Evolutionary conservation across 2,113 vertebrate genomes (phyloP).

Genomic region (Mesitornis unicolor): DNA sequence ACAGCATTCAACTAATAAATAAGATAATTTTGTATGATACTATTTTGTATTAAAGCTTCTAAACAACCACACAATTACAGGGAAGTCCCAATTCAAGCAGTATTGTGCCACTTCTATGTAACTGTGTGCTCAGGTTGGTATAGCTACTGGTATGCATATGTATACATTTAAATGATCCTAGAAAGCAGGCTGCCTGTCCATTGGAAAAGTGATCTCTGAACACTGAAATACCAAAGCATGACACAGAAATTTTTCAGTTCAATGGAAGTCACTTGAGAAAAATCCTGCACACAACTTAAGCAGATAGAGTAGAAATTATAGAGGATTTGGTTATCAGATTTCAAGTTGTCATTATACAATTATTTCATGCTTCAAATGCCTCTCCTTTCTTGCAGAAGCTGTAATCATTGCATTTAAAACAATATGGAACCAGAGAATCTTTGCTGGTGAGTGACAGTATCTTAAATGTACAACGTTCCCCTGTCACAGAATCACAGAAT

Average conservation of each 20-base stretch:
- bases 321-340: background rate
- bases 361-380: background rate
- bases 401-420: background rate
- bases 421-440: background rate
- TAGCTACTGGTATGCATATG: slow-evolving; percentile 5
- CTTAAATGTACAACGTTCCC: accelerated
- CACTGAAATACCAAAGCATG: background rate
- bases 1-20: background rate
- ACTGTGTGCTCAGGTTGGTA: background rate
- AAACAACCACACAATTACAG: slow-evolving; percentile 10
- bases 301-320: background rate
- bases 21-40: background rate
- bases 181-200: slow-evolving; percentile 25
- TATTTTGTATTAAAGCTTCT: slow-evolving; percentile 18
- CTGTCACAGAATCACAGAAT: too few species aligned
- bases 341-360: background rate
- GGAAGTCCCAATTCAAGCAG: slow-evolving; percentile 21
- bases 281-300: background rate
- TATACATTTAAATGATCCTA: slow-evolving; percentile 19
- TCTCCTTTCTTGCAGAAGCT: background rate
- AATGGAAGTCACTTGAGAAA: background rate
- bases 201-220: slow-evolving; percentile 9
- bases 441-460: background rate
- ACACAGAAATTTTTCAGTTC: slow-evolving; percentile 34
- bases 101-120: background rate